These are phyloP conservation scores for Chloropsis cyanopogon DNA, from an alignment of 2,113 vertebrate species.

Conservation along the genomic window DNA sequence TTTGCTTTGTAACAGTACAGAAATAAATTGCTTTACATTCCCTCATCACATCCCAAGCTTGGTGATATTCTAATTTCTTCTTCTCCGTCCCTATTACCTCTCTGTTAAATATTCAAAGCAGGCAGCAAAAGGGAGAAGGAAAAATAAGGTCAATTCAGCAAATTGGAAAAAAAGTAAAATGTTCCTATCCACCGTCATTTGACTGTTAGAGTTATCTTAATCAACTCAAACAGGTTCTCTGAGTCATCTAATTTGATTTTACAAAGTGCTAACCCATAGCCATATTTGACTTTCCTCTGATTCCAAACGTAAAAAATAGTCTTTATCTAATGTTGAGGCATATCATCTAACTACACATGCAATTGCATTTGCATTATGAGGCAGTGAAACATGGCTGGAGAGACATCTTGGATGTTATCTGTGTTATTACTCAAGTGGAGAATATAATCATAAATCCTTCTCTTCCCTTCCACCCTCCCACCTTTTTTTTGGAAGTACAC, in stretches of 20 bases:
- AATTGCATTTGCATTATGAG: conserved; percentile 30
- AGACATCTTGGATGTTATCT: conserved; percentile 42
- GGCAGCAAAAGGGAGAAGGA: not conserved
- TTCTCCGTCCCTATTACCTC: not conserved
- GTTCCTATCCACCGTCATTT: not conserved
- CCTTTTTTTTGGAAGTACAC: not conserved
- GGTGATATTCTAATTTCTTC: not conserved
- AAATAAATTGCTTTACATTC: not conserved
- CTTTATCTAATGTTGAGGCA: conserved; percentile 34
- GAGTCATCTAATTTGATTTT: conserved; percentile 32
- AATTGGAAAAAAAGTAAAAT: conserved; percentile 20
- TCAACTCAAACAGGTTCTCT: not conserved
- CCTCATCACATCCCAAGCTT: not conserved
- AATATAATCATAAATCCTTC: conserved; percentile 46
- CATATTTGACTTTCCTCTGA: conserved; percentile 35
- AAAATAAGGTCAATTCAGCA: conserved; percentile 26
- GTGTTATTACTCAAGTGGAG: conserved; percentile 46
- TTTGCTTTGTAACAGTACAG: not conserved
- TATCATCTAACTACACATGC: not conserved
- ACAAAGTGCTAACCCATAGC: not conserved
- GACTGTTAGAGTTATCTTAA: conserved; percentile 14
- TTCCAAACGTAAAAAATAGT: not conserved
- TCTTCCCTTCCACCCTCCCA: not conserved
- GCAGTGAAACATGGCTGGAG: conserved; percentile 23
- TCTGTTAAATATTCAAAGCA: not conserved